These are phyloP conservation scores for Pseudomyrmex dendroicus DNA, from an alignment of 1,140 invertebrate species.

Conservation along the genomic window DNA sequence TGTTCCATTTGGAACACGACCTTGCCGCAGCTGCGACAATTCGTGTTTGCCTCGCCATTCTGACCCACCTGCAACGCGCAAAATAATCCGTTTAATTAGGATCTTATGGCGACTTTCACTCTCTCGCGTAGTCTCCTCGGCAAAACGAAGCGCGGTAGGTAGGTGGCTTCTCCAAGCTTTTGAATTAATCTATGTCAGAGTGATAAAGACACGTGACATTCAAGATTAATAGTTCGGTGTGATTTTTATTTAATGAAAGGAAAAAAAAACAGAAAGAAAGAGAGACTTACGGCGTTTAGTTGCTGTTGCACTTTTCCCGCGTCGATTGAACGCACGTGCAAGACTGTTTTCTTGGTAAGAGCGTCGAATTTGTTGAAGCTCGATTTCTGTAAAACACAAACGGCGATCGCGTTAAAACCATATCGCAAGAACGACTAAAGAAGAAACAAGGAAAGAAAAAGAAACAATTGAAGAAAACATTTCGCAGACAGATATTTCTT, in stretches of 20 bases:
- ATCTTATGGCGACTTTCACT: slow-evolving; percentile 5
- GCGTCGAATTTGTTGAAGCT: slow-evolving; percentile 92
- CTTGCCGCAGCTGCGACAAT: slow-evolving; percentile 93
- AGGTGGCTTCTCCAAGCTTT: slow-evolving; percentile 31
- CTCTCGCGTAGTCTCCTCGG: slow-evolving; percentile 2
- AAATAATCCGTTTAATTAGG: slow-evolving; percentile 28
- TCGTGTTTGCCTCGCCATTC: slow-evolving; percentile 85
- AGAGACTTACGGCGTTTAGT: slow-evolving; percentile 87
- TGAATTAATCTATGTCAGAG: background rate
- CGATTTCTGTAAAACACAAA: slow-evolving; percentile 88
- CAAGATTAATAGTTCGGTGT: no score
- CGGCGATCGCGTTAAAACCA: slow-evolving; percentile 20
- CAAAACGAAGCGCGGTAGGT: slow-evolving; percentile 14
- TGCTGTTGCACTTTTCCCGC: slow-evolving; percentile 89
- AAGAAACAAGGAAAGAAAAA: background rate
- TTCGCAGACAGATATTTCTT: slow-evolving; percentile 1
- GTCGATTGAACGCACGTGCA: slow-evolving; percentile 89
- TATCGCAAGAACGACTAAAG: background rate
- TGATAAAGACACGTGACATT: no score
- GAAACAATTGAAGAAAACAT: background rate
- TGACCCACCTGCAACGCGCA: slow-evolving; percentile 78
- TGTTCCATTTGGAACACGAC: slow-evolving; percentile 97
- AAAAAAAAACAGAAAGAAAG: background rate
- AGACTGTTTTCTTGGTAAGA: slow-evolving; percentile 88
- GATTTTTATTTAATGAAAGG: no score